Conservation (phyloP, 2,888 invertebrate species). For the Nomada hirtipes region DNA sequence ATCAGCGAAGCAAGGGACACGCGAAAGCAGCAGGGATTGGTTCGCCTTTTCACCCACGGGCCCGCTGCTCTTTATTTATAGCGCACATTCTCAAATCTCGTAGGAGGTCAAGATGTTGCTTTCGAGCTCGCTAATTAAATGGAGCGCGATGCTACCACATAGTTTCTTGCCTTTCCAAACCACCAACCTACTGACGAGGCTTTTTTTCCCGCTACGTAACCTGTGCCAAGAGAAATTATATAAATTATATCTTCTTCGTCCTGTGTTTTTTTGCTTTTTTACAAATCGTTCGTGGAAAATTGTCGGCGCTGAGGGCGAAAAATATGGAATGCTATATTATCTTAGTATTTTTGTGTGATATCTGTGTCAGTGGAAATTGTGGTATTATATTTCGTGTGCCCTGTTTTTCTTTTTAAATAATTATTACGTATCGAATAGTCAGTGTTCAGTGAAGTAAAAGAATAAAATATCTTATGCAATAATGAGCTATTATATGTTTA, state of each 20-base stretch:
- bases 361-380: no score
- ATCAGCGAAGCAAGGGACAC: slow-evolving; percentile 20
- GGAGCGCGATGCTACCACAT: slow-evolving; percentile 63
- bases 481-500: no score
- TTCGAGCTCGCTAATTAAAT: slow-evolving; percentile 73
- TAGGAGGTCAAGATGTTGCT: slow-evolving; percentile 62
- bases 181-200: slow-evolving; percentile 8
- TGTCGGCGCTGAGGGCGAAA: no score
- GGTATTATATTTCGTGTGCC: no score
- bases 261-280: no score
- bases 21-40: slow-evolving; percentile 22
- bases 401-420: no score
- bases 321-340: no score
- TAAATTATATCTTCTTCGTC: background rate
- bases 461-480: no score
- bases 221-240: background rate
- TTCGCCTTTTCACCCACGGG: slow-evolving; percentile 22
- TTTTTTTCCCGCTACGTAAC: background rate
- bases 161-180: slow-evolving; percentile 48
- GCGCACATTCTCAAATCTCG: slow-evolving; percentile 51
- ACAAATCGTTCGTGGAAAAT: background rate
- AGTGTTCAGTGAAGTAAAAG: no score
- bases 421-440: no score
- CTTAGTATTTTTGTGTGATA: no score
- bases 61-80: slow-evolving; percentile 60